These are phyloP conservation scores for Rattus rattus DNA, from an alignment of 2,113 vertebrate species.

Conservation along the genomic window DNA sequence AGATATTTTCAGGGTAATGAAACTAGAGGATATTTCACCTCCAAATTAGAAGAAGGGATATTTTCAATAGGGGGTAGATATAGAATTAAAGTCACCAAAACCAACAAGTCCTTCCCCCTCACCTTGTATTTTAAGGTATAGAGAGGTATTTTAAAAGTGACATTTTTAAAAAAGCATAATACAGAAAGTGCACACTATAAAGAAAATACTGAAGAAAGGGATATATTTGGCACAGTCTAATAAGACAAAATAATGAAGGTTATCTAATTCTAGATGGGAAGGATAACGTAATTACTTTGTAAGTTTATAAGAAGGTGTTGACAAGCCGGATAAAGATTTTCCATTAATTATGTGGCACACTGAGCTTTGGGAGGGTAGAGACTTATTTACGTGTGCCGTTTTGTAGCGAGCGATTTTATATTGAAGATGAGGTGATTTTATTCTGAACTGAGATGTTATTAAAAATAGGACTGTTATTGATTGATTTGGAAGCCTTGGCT, in stretches of 20 bases:
- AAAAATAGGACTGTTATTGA: not conserved
- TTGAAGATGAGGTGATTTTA: not conserved
- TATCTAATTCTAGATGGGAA: conserved; percentile 25
- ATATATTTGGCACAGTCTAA: not conserved
- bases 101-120: not conserved
- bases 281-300: conserved; percentile 39
- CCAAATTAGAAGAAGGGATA: not conserved
- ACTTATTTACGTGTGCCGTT: not conserved
- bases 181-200: not conserved
- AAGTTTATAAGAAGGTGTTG: conserved; percentile 63
- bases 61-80: not conserved
- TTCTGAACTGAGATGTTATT: not conserved
- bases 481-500: not conserved
- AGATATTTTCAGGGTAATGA: no score
- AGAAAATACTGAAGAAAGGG: not conserved
- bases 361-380: conserved; percentile 19
- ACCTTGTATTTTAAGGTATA: not conserved
- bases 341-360: not conserved
- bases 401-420: not conserved
- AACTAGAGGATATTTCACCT: not conserved
- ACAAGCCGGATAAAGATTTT: conserved; percentile 50
- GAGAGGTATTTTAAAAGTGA: not conserved
- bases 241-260: not conserved
- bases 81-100: not conserved
- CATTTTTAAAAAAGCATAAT: not conserved